Conservation (phyloP, 2,797 vertebrate species). For the Sardinella longiceps region DNA sequence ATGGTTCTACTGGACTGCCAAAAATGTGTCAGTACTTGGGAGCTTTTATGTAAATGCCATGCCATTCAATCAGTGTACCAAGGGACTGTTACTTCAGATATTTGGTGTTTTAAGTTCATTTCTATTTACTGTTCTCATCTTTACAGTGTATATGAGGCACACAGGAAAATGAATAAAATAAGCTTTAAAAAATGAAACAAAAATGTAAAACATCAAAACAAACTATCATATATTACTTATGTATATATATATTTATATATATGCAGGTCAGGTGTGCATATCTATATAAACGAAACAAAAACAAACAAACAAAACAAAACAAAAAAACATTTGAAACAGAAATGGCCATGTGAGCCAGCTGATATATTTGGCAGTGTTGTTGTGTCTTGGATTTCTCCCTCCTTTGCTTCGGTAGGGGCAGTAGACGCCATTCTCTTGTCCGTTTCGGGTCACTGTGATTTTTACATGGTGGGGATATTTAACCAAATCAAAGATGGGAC, state of each 20-base stretch:
- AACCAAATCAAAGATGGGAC: slow-evolving; percentile 5
- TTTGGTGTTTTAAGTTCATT: slow-evolving; percentile 61
- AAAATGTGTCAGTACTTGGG: slow-evolving; percentile 17
- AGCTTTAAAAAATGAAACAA: slow-evolving; percentile 61
- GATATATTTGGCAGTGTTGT: slow-evolving; percentile 32
- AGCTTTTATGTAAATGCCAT: background rate
- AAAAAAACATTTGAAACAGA: slow-evolving; percentile 62
- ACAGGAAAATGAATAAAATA: slow-evolving; percentile 76
- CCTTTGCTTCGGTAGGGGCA: background rate
- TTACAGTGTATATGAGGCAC: slow-evolving; percentile 80
- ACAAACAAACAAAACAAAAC: slow-evolving; percentile 29
- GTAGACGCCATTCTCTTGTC: background rate
- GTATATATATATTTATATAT: slow-evolving; percentile 52
- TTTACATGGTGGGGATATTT: background rate
- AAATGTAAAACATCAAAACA: slow-evolving; percentile 49
- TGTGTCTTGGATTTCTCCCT: background rate
- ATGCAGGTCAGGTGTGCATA: slow-evolving; percentile 49
- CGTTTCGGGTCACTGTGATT: background rate
- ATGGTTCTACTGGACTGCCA: background rate
- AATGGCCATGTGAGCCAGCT: slow-evolving; percentile 49
- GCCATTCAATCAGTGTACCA: background rate
- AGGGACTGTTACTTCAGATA: slow-evolving; percentile 51
- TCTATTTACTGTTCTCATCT: slow-evolving; percentile 69
- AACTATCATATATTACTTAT: slow-evolving; percentile 45
- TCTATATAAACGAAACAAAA: slow-evolving; percentile 55